Conservation (phyloP, 2,797 vertebrate species). For the Zenarchopterus dispar region DNA sequence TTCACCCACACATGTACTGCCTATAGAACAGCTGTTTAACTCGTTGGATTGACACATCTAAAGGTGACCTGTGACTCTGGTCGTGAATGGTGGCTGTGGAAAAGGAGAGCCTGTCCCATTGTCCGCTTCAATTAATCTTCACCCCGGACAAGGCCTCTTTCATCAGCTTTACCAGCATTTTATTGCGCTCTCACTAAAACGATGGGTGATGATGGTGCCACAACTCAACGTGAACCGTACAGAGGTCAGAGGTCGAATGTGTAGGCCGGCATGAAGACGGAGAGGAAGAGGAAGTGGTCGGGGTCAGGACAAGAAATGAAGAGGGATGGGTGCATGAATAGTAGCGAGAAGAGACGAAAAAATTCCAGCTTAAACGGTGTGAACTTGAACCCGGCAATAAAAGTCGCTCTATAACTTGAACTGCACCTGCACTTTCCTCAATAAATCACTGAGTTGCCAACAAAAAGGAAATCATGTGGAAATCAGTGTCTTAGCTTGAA, state of each 20-base stretch:
- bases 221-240: conserved; percentile 43
- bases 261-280: conserved; percentile 55
- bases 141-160: conserved; percentile 72
- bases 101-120: conserved; percentile 54
- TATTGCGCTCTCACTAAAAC: conserved; percentile 49
- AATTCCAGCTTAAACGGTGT: conserved; percentile 29
- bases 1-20: conserved; percentile 38
- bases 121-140: conserved; percentile 66
- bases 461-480: no score
- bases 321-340: conserved; percentile 39
- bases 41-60: conserved; percentile 42
- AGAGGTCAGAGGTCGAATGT: conserved; percentile 62
- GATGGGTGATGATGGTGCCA: conserved; percentile 55
- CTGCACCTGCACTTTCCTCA: conserved; percentile 32
- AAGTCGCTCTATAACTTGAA: conserved; percentile 11
- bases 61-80: conserved; percentile 58
- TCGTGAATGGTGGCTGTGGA: conserved; percentile 59
- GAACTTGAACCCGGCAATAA: conserved; percentile 65
- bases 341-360: conserved; percentile 16
- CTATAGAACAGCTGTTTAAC: not conserved
- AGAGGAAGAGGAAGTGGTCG: conserved; percentile 71
- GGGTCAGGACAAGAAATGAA: conserved; percentile 47
- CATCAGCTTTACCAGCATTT: conserved; percentile 48
- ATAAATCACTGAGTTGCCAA: no score
- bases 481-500: no score